Evolutionary conservation across 2,888 invertebrate species (phyloP), one percentile per base, ranked within the genome.

Genomic region (Mythimna albipuncta): DNA sequence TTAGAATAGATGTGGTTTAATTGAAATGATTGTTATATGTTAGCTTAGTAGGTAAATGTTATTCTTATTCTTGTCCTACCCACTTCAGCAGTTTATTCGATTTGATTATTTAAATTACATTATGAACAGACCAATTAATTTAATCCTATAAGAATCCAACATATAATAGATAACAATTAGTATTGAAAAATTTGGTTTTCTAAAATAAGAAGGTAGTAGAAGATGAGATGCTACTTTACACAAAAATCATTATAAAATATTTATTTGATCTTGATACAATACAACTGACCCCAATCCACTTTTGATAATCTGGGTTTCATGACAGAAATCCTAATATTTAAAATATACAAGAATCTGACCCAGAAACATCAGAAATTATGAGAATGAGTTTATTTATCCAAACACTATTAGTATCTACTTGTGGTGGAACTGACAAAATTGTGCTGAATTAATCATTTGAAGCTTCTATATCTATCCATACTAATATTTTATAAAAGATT

Each of bases 281-380:
- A 11, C 19, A 52, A 21, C 1, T 64, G 57, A 9, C 26, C 52
- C 10, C n/a, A 76, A 59, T 76, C n/a, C 38, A 19, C 10, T 21
- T 41, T 26, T 38, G 1, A 19, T 5, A 76, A 1, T 13, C 61
- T 21, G 55, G 9, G 16, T 55, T 44, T 47, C 54, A 61, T 54
- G 26, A 47, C 54, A 76, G n/a, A 50, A 38, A 5, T 41, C 19
- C 66, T 38, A 44, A 10, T 55, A 54, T 54, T 66, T 47, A 54
- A 59, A 75, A 75, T 63, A 63, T 21, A 52, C 32, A 41, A n/a
- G 57, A 44, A 52, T 66, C 26, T 67, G 73, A 67, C 21, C 52
- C 16, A 59, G 54, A 67, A 61, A 66, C 9, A n/a, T 13, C 21
- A 16, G 16, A 6, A 44, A 26, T 58, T 11, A 67, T 54, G 67